Evolutionary conservation across 2,797 vertebrate genomes (phyloP).

Genomic region (Picus viridis): DNA sequence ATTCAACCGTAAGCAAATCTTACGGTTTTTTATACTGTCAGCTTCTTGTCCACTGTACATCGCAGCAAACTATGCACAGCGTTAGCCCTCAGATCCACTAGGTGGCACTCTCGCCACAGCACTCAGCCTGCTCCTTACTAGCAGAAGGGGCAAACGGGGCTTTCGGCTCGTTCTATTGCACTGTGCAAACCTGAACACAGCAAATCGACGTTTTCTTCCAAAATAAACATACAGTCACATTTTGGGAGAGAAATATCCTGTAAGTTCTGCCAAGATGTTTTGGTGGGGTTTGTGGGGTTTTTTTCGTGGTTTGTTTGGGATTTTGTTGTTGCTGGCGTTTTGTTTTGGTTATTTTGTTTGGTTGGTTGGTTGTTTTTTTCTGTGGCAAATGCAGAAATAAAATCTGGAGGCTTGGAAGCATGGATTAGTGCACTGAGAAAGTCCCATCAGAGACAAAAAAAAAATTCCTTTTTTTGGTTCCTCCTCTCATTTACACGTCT

Average conservation of each 20-base stretch:
- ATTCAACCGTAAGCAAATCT: fast-evolving
- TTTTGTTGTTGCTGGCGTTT: too few species aligned
- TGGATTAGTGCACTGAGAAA: not conserved
- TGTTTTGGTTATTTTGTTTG: too few species aligned
- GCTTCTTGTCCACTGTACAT: fast-evolving
- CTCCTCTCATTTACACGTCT: not conserved
- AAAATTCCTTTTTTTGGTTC: not conserved
- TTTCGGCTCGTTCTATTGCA: fast-evolving
- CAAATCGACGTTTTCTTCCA: fast-evolving
- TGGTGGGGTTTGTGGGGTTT: too few species aligned
- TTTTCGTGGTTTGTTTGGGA: too few species aligned
- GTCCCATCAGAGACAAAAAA: not conserved
- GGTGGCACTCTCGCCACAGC: not conserved
- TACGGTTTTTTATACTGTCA: fast-evolving
- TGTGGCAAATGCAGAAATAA: not conserved
- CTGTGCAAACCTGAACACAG: fast-evolving
- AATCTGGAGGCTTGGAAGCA: not conserved
- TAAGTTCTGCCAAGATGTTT: fast-evolving
- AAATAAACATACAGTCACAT: fast-evolving
- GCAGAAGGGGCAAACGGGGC: fast-evolving
- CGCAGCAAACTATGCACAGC: too few species aligned
- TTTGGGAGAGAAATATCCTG: fast-evolving
- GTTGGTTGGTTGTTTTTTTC: too few species aligned
- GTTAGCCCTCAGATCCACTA: not conserved
- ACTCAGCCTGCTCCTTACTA: fast-evolving